Evolutionary conservation across 2,797 vertebrate species (phyloP).

Genomic region (Hydrophis major): DNA sequence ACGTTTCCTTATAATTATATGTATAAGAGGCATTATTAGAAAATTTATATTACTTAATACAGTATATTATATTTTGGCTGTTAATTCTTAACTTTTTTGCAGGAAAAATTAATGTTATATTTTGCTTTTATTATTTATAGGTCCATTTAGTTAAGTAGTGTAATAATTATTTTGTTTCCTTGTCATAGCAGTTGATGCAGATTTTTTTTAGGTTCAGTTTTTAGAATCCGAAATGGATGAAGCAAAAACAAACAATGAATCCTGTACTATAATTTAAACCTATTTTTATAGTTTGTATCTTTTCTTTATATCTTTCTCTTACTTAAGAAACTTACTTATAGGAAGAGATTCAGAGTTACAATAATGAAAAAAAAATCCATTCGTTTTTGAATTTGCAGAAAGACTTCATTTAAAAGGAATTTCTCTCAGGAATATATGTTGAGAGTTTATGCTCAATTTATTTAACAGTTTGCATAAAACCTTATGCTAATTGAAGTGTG

Average conservation of each 20-base stretch:
- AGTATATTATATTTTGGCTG: slow-evolving; percentile 35
- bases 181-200: neutral
- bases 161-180: neutral
- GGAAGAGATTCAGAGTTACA: neutral
- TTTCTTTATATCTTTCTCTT: neutral
- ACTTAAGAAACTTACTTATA: neutral
- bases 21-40: slow-evolving; percentile 47
- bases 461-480: neutral
- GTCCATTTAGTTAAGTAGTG: slow-evolving; percentile 20
- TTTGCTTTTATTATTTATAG: slow-evolving; percentile 6
- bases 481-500: neutral
- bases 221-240: neutral
- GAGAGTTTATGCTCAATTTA: neutral
- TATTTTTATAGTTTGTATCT: neutral
- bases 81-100: neutral
- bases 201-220: neutral
- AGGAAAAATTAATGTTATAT: neutral
- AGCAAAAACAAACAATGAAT: neutral
- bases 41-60: slow-evolving; percentile 41
- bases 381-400: neutral
- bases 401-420: neutral
- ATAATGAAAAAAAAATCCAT: neutral
- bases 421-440: neutral
- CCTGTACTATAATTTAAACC: neutral
- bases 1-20: slow-evolving; percentile 42